Percentiles rank a stretch among this genome's conserved stretches.
Evolutionary conservation across 2,888 invertebrate genomes (phyloP).

Genomic region (Torymus tubicola): DNA sequence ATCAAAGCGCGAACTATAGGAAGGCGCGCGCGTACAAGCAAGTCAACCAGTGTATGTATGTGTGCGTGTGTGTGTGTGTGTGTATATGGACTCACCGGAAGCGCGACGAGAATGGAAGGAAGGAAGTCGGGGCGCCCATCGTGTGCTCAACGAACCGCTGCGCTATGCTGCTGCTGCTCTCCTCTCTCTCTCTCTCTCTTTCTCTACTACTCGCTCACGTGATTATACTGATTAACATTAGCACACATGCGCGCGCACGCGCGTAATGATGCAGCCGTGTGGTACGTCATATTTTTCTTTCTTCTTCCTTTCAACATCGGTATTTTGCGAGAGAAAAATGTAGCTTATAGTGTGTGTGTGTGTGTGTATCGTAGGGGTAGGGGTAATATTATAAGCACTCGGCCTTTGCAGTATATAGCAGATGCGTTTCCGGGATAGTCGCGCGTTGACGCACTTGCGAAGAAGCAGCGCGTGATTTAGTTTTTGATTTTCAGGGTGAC

Average conservation of each 20-base stretch:
- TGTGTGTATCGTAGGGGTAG: too few relatives aligned
- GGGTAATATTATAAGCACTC: too few relatives aligned
- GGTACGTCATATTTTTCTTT: too few relatives aligned
- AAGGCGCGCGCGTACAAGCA: background rate
- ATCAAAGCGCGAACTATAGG: background rate
- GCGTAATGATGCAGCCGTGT: background rate
- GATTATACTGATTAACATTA: slow-evolving; percentile 54
- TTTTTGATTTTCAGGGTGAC: background rate
- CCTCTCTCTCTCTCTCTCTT: slow-evolving; percentile 38
- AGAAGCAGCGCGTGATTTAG: background rate
- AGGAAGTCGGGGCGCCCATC: slow-evolving; percentile 66
- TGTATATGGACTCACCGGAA: slow-evolving; percentile 37
- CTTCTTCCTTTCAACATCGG: too few relatives aligned
- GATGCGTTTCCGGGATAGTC: background rate
- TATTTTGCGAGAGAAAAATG: too few relatives aligned
- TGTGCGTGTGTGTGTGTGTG: background rate
- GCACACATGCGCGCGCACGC: slow-evolving; percentile 19
- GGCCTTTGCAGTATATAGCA: too few relatives aligned
- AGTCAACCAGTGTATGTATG: background rate
- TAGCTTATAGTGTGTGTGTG: too few relatives aligned
- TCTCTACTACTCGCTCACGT: slow-evolving; percentile 45
- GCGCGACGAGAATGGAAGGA: slow-evolving; percentile 65
- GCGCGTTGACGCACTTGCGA: background rate
- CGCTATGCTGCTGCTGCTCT: slow-evolving; percentile 36
- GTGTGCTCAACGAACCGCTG: slow-evolving; percentile 62